Conservation (phyloP, 2,888 invertebrate genomes). For the Pseudolycoriella hygida region DNA sequence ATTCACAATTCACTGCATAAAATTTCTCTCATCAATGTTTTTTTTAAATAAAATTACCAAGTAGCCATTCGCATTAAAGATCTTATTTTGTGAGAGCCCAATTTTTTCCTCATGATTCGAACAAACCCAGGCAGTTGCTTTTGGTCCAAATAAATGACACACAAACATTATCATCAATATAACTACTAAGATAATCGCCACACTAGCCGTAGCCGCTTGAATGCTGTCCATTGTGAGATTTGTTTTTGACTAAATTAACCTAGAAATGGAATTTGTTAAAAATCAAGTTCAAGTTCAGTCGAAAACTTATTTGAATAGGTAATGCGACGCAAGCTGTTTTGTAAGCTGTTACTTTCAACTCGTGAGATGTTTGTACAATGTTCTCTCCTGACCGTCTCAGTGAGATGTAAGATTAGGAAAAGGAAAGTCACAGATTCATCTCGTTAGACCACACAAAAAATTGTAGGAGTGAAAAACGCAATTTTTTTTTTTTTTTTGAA, state of each 20-base stretch:
- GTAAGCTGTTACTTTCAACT: no score
- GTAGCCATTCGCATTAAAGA: slow-evolving; percentile 47
- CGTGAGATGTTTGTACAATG: no score
- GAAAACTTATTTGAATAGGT: no score
- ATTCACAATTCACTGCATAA: background rate
- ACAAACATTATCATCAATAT: slow-evolving; percentile 22
- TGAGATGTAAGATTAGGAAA: no score
- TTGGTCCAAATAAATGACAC: slow-evolving; percentile 25
- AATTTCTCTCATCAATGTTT: background rate
- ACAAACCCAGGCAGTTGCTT: slow-evolving; percentile 25
- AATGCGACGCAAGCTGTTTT: no score
- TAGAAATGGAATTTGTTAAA: no score
- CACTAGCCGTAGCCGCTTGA: slow-evolving; percentile 20
- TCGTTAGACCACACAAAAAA: no score
- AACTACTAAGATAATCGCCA: slow-evolving; percentile 21
- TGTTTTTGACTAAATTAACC: background rate
- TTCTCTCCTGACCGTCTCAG: no score
- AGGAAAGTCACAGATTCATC: no score
- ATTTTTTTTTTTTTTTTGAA: no score
- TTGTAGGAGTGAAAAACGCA: no score
- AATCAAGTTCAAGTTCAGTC: no score
- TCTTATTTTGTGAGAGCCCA: slow-evolving; percentile 26
- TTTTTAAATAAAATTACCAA: slow-evolving; percentile 32
- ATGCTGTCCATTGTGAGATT: slow-evolving; percentile 18
- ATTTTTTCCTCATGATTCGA: slow-evolving; percentile 29